Base-by-base conservation (phyloP, 30 jellyfish, hydroid and myxozoan species). In the Mastigias papua region DNA sequence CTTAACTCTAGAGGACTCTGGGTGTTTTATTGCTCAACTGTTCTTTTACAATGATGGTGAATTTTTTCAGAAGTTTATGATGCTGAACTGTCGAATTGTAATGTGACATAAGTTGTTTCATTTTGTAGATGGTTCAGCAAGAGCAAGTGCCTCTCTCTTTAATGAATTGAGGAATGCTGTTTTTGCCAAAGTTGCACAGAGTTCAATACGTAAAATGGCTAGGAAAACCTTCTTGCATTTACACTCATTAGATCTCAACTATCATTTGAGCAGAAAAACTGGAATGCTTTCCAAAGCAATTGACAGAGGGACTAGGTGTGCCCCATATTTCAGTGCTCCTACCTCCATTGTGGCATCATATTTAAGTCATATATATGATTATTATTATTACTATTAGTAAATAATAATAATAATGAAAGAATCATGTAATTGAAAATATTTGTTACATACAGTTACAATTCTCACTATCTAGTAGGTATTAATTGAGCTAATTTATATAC, bases 291-390 rank as follows among this genome's bases (percentile, higher is more conserved):
- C 99, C 20, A 96, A 96, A 80, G 97, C 98, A 29, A 87, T 96
- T 63, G 99, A 96, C 88, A 82, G 99, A 61, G 99, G 99, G 51
- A 96, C 99, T 73, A 82, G 99, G 99, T 96, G 51, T 17, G 26
- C 0, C 13, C 0, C 13, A 37, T 37, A 37, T 11, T 3, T 6
- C 11, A 37, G 54, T 37, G 54, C 11, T 37, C 11, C 0, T 19
- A 23, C 27, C 29, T 1, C 48, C 67, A 8, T 7, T 81, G 90
- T n/a, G n/a, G n/a, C n/a, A n/a, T n/a, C n/a, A n/a, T n/a, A n/a
- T n/a, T n/a, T n/a, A n/a, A n/a, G n/a, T n/a, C n/a, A n/a, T n/a
- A n/a, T n/a, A n/a, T n/a, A n/a, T 60, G 16, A 22, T 19, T 1
- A 27, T 79, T 79, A n/a, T n/a, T n/a, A n/a, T n/a, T n/a, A n/a